Conservation (phyloP, 2,888 invertebrate genomes). For the Oligia fasciuncula region DNA sequence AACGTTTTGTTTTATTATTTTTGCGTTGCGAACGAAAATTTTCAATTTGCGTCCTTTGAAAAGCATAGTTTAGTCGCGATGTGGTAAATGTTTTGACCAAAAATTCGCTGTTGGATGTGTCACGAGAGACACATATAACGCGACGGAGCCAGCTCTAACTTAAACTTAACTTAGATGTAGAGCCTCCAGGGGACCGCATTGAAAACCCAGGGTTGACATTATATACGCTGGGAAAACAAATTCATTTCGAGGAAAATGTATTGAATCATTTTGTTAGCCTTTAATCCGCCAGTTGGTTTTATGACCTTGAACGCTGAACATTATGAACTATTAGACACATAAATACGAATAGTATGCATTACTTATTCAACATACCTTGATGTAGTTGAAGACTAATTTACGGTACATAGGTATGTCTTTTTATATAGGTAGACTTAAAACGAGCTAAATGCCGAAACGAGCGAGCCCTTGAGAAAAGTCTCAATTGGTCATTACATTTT, state of each 20-base stretch:
- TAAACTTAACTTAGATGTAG: constrained; percentile 84
- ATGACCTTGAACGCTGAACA: neutral
- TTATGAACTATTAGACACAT: neutral
- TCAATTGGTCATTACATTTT: constrained; percentile 60
- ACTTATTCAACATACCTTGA: neutral
- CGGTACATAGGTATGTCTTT: neutral
- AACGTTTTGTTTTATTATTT: constrained; percentile 46
- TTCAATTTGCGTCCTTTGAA: constrained; percentile 36
- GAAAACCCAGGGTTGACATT: constrained; percentile 78
- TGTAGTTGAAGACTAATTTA: constrained; percentile 7
- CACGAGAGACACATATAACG: constrained; percentile 80
- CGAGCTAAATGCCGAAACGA: constrained; percentile 26
- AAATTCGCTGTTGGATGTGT: constrained; percentile 76
- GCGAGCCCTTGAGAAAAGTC: constrained; percentile 34
- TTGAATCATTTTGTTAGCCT: constrained; percentile 65
- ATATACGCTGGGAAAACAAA: constrained; percentile 72
- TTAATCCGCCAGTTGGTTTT: constrained; percentile 17
- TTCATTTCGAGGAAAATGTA: constrained; percentile 69
- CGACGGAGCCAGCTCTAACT: constrained; percentile 79
- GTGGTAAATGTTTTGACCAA: constrained; percentile 71
- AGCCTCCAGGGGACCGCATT: constrained; percentile 75
- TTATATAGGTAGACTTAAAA: constrained; percentile 22
- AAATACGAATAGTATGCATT: neutral
- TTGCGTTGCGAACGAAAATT: constrained; percentile 24
- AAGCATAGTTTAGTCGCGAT: constrained; percentile 44